phyloP scores from a whole-genome alignment of 1,140 invertebrate species.

The Berghia stephanieae region DNA sequence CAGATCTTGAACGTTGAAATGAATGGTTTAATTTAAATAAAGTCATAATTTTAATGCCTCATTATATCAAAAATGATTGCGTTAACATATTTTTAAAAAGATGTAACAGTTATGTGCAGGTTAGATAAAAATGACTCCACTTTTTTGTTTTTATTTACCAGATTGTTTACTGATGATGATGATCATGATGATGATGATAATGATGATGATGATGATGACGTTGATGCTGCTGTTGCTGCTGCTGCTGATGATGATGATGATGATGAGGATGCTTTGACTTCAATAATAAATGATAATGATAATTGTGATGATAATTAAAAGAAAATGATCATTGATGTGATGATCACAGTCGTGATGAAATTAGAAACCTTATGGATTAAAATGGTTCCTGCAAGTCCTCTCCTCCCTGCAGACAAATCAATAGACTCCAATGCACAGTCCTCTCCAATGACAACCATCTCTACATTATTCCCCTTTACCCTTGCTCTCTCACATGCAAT shows the following conservation, averaged over 20 bases:
- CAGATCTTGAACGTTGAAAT: too few species aligned
- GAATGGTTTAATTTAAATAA: too few species aligned
- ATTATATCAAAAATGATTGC: too few species aligned
- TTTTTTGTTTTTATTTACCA: neutral
- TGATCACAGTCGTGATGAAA: neutral
- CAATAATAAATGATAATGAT: neutral
- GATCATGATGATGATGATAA: neutral
- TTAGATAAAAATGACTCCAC: neutral
- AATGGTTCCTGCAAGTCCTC: slow-evolving; percentile 80
- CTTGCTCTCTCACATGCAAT: slow-evolving; percentile 80
- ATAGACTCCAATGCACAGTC: slow-evolving; percentile 74
- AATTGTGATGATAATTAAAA: neutral
- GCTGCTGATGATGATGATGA: neutral
- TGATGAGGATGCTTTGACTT: neutral
- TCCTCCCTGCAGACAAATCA: slow-evolving; percentile 72
- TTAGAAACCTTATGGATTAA: slow-evolving; percentile 76
- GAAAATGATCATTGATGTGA: neutral
- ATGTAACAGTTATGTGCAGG: neutral
- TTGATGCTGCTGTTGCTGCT: neutral
- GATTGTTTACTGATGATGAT: neutral
- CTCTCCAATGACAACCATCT: slow-evolving; percentile 77
- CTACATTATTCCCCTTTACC: slow-evolving; percentile 73
- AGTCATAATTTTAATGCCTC: too few species aligned
- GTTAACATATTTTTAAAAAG: too few species aligned
- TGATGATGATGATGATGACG: slow-evolving; percentile 5